Percentiles rank a stretch among this genome's conserved stretches.
Evolutionary conservation across 23 tunicate species (phyloP).

Genomic region (Ascidia mentula): DNA sequence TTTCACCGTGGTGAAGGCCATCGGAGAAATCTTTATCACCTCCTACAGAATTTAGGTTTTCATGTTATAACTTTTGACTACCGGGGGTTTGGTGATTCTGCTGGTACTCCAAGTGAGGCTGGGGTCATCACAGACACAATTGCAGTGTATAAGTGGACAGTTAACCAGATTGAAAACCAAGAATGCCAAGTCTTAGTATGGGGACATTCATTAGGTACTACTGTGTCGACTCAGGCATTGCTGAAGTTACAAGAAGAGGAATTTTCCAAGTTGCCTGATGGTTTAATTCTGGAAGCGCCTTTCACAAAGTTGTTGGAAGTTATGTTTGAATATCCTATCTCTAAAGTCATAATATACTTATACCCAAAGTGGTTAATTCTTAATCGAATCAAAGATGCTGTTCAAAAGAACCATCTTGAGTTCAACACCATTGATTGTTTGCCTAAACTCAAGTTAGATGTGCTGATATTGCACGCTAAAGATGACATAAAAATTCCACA

Average conservation of each 20-base stretch:
- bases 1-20: constrained; percentile 70
- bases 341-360: constrained; percentile 27
- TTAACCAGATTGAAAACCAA: background rate
- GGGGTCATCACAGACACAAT: constrained; percentile 62
- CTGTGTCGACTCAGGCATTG: constrained; percentile 63
- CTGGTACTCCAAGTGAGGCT: constrained; percentile 61
- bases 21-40: constrained; percentile 28
- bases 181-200: constrained; percentile 51
- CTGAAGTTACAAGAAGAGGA: constrained; percentile 21
- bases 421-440: constrained; percentile 32
- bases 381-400: constrained; percentile 33
- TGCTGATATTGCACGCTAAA: constrained; percentile 77
- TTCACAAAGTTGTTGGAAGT: constrained; percentile 48
- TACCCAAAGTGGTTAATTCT: constrained; percentile 36
- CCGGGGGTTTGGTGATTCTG: constrained; percentile 90
- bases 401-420: constrained; percentile 15
- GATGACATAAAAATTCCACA: constrained; percentile 62
- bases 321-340: constrained; percentile 44
- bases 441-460: constrained; percentile 24
- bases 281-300: constrained; percentile 69
- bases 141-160: constrained; percentile 44
- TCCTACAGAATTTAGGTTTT: constrained; percentile 35
- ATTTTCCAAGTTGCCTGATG: constrained; percentile 25
- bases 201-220: constrained; percentile 87
- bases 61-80: constrained; percentile 84